Evolutionary conservation across 1,140 invertebrate species (phyloP).

Genomic region (Heterodera schachtii): DNA sequence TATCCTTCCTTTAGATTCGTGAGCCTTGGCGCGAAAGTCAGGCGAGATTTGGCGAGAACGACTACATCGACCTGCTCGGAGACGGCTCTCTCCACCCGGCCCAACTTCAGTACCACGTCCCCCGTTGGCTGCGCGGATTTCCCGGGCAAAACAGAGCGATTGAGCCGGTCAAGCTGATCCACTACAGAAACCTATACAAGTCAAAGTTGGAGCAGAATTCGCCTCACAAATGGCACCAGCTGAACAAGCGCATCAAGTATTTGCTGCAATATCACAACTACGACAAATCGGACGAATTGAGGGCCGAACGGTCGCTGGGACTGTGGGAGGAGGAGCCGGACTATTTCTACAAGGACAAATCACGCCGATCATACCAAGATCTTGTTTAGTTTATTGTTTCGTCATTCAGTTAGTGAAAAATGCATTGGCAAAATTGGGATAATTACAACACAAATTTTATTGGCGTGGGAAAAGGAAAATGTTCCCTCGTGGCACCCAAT

Average conservation of each 20-base stretch:
- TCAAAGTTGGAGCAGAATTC: constrained; percentile 58
- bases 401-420: not conserved
- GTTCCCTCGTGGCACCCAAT: constrained; percentile 16
- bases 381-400: constrained; percentile 46
- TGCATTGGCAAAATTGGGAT: not conserved
- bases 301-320: constrained; percentile 55
- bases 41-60: constrained; percentile 61
- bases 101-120: constrained; percentile 62
- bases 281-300: constrained; percentile 59
- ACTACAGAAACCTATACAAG: constrained; percentile 63
- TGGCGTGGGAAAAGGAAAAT: constrained; percentile 3
- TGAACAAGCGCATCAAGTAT: constrained; percentile 63
- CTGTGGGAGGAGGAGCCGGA: constrained; percentile 56
- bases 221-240: constrained; percentile 62
- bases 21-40: constrained; percentile 43
- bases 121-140: constrained; percentile 63
- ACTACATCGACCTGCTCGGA: constrained; percentile 62
- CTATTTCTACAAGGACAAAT: constrained; percentile 64
- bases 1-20: constrained; percentile 32
- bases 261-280: constrained; percentile 65
- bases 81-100: constrained; percentile 59
- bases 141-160: constrained; percentile 63
- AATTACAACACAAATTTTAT: not conserved
- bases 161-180: constrained; percentile 63
- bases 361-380: constrained; percentile 60